phyloP scores from a whole-genome alignment of 2,888 invertebrate species.

The Fabriciana adippe region DNA sequence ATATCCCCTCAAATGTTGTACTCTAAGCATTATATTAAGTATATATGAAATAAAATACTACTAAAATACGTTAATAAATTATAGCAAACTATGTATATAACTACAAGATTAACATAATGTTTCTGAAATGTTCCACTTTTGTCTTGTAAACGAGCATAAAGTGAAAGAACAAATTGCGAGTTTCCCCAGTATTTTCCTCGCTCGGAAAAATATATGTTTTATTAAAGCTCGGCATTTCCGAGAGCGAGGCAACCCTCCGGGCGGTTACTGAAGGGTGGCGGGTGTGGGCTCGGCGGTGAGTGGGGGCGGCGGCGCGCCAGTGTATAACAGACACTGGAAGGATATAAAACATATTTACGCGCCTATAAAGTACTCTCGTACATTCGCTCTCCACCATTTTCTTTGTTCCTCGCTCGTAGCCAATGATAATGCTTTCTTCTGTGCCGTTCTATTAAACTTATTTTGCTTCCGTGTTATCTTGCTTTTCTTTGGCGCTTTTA shows the following conservation, averaged over 20 bases:
- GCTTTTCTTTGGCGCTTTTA: constrained; percentile 77
- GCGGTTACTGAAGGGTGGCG: constrained; percentile 60
- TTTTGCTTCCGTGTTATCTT: constrained; percentile 79
- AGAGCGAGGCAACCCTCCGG: constrained; percentile 77
- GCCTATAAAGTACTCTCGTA: constrained; percentile 83
- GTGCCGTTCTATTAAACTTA: constrained; percentile 81
- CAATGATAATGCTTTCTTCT: constrained; percentile 82
- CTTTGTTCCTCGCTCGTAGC: constrained; percentile 80
- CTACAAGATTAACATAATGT: constrained; percentile 81
- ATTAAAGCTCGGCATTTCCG: constrained; percentile 83
- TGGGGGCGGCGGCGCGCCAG: constrained; percentile 73
- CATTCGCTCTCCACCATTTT: constrained; percentile 80
- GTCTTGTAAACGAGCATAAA: constrained; percentile 83
- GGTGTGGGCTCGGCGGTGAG: constrained; percentile 46
- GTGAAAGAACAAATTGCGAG: constrained; percentile 83
- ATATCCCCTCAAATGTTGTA: neutral
- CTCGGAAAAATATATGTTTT: constrained; percentile 83
- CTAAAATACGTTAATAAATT: constrained; percentile 45
- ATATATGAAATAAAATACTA: constrained; percentile 37
- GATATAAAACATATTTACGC: constrained; percentile 83
- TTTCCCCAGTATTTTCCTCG: constrained; percentile 83
- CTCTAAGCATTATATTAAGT: neutral
- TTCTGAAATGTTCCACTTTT: constrained; percentile 81
- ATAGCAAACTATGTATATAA: constrained; percentile 71
- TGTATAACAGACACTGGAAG: constrained; percentile 82